Base-by-base conservation (phyloP, 2,888 invertebrate species). In the Gnatocerus cornutus region DNA sequence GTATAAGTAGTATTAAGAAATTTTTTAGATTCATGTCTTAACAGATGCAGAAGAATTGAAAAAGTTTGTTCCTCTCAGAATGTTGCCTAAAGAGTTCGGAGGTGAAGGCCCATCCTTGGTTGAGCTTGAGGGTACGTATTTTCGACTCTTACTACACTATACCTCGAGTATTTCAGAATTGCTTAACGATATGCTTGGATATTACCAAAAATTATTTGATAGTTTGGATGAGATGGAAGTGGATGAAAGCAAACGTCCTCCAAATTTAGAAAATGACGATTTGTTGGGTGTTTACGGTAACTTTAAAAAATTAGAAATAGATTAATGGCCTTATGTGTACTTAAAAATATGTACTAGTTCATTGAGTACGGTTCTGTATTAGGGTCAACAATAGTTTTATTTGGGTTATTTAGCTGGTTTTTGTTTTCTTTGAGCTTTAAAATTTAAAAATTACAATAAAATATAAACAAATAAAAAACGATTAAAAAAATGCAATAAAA, bases 1-100 rank as follows among this genome's bases (percentile, higher is more conserved):
- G 3, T 8, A 41, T 41, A 10, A 41, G 1, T 6, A 41, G 5
- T 12, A 12, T 3, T 41, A 1, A 2, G 13, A 39, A 39, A 41
- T 41, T 10, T 41, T 41, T 13, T 10, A 41, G 41, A 41, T 41
- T n/a, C 41, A 41, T 3, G 41, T 41, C 10, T n/a, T 41, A 3
- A 3, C n/a, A 10, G 41, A 41, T n/a, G 6, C 5, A 3, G 13
- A n/a, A 6, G n/a, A 2, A 12, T 12, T 41, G 3, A 10, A 41
- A 41, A 3, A 41, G 3, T 1, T 41, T 1, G 6, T 41, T 6
- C 13, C 41, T n/a, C 2, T 2, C 1, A n/a, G 10, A 6, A n/a
- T 41, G 10, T 13, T 41, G 10, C 41, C 41, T 41, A n/a, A 41
- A 13, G 41, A 41, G 1, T 41, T 41, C 6, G 41, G 41, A 12